Evolutionary conservation across 2,888 invertebrate species (phyloP), one percentile per base, ranked within the genome.

Genomic region (Drosophila vallismaia): DNA sequence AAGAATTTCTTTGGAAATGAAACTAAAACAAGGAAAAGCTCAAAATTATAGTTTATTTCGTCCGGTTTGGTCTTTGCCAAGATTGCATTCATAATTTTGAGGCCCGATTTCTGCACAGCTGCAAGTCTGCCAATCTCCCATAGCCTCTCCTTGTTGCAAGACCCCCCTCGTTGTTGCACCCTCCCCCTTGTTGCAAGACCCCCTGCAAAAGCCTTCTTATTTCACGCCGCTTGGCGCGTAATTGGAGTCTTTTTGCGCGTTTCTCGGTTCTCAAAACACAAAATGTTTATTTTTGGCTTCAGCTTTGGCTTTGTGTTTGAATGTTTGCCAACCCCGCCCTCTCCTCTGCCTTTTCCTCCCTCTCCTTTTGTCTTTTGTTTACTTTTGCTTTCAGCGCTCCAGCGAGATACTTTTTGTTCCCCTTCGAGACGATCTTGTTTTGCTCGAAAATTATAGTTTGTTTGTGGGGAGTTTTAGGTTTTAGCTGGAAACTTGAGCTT

Each of bases 251-350:
- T 55, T 57, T 36, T 4, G n/a, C 33, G 44, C 36, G 40, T 53
- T 60, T 49, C 53, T 46, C n/a, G 38, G 33, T 50, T 70, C 48
- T 60, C 52, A 40, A 64, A 58, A 58, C 55, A 56, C 68, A 54
- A 48, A 58, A 42, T 80, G 75, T 81, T 84, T 82, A 84, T 81
- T 82, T 84, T 84, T 69, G 85, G 71, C 66, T 48, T 55, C 50
- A 24, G 49, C 40, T 73, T 57, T 66, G 48, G 64, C 60, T 69
- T 68, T 66, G 53, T 45, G 48, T 57, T 64, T 66, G 57, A 42
- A 28, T 28, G 28, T 28, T 36, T 29, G 44, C 14, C 26, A n/a
- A n/a, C 26, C 14, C 12, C 28, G 8, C 51, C 26, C 24, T 12
- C 31, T 26, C 57, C 48, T 42, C 62, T 24, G 52, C 48, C 40